Percentiles rank a stretch among this genome's conserved stretches.
Evolutionary conservation across 2,888 invertebrate genomes (phyloP).

Genomic region (Lasioglossum figueresi): DNA sequence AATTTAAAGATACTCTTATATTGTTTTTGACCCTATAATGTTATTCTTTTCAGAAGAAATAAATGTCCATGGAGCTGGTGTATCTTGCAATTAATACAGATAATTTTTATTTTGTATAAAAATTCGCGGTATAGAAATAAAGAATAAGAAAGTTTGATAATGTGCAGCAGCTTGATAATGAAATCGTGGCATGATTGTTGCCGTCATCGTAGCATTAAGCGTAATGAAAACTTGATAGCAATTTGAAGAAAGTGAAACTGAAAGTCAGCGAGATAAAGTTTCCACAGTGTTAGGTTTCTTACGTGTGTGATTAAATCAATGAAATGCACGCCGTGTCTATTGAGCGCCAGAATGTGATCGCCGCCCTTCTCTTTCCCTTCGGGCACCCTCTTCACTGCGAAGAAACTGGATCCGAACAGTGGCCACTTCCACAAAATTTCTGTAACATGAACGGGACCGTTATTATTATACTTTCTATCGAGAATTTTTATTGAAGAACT

Average conservation of each 20-base stretch:
- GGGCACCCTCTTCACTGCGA: slow-evolving; percentile 94
- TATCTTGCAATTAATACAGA: too few relatives aligned
- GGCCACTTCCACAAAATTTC: slow-evolving; percentile 97
- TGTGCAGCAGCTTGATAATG: too few relatives aligned
- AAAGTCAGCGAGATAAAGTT: background rate
- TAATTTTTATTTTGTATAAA: background rate
- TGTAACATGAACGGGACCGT: slow-evolving; percentile 79
- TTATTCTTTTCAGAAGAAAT: background rate
- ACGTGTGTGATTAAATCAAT: slow-evolving; percentile 95
- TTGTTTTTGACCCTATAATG: background rate
- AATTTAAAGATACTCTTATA: background rate
- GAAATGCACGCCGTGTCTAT: slow-evolving; percentile 96
- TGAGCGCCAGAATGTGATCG: slow-evolving; percentile 96
- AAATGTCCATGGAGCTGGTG: too few relatives aligned
- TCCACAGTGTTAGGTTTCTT: slow-evolving; percentile 16
- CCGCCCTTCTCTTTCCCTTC: slow-evolving; percentile 87
- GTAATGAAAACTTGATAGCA: background rate
- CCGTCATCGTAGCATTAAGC: too few relatives aligned
- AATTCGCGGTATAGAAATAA: background rate
- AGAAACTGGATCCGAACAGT: slow-evolving; percentile 98
- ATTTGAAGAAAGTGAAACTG: slow-evolving; percentile 1
- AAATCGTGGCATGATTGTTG: too few relatives aligned
- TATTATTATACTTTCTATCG: background rate
- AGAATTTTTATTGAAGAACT: background rate
- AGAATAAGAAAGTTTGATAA: background rate